Evolutionary conservation across 37 sponge, comb jelly and placozoan species (phyloP).

Genomic region (Hormiphora californensis): DNA sequence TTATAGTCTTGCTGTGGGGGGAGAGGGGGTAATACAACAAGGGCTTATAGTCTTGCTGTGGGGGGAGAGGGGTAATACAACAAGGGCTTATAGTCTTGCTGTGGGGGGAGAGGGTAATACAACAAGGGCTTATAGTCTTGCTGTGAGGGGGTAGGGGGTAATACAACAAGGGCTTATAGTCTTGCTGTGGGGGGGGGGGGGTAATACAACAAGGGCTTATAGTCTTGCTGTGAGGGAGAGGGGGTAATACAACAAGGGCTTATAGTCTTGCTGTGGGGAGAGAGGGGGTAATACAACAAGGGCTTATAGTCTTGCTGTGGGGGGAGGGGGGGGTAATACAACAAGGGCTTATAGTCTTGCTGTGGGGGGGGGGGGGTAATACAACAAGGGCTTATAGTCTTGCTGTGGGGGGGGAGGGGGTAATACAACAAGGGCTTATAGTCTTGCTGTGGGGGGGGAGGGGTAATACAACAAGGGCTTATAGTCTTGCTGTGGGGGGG

Average conservation of each 20-base stretch:
- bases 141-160: neutral
- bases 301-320: neutral
- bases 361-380: neutral
- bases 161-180: neutral
- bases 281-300: neutral
- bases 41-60: neutral
- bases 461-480: neutral
- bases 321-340: neutral
- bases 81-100: neutral
- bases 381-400: neutral
- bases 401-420: neutral
- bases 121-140: neutral
- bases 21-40: neutral
- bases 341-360: neutral
- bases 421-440: neutral
- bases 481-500: neutral
- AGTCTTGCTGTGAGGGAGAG: neutral
- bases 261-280: neutral
- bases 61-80: neutral
- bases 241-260: neutral
- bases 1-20: neutral
- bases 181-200: neutral
- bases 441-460: neutral
- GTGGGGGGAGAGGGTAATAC: neutral
- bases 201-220: neutral